Percentiles rank a stretch among this genome's conserved stretches.
Conservation (phyloP, 2,888 invertebrate species). For the Drosophila prolongata region DNA sequence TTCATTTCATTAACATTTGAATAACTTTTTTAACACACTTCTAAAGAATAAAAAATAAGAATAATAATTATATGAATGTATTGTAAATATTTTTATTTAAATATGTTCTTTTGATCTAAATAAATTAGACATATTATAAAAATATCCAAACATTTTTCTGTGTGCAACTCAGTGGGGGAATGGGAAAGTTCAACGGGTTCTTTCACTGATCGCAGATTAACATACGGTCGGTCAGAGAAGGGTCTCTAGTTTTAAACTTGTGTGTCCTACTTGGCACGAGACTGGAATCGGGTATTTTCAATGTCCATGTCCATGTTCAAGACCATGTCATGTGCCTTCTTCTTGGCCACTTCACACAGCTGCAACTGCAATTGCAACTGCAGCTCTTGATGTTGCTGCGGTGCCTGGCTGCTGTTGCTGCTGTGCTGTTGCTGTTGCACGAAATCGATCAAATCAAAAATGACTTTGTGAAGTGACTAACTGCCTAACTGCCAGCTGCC, state of each 20-base stretch:
- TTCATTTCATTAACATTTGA: no score
- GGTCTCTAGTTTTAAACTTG: conserved; percentile 51
- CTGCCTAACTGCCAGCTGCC: conserved; percentile 73
- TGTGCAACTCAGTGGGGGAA: conserved; percentile 16
- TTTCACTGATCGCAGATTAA: conserved; percentile 62
- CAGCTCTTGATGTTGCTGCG: conserved; percentile 27
- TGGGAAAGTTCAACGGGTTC: conserved; percentile 72
- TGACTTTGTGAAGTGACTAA: conserved; percentile 79
- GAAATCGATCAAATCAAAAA: conserved; percentile 82
- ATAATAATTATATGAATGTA: neutral
- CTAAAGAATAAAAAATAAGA: no score
- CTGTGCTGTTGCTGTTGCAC: conserved; percentile 68
- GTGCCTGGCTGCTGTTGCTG: conserved; percentile 32
- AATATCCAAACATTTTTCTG: neutral
- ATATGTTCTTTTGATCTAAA: no score
- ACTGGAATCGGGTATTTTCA: conserved; percentile 37
- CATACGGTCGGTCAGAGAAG: conserved; percentile 68
- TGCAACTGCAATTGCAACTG: conserved; percentile 22
- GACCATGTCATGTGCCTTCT: conserved; percentile 73
- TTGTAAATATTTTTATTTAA: no score
- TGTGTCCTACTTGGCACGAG: conserved; percentile 68
- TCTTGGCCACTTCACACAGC: conserved; percentile 57
- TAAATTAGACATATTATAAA: no score
- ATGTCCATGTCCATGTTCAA: conserved; percentile 67
- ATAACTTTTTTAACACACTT: no score